phyloP scores from a whole-genome alignment of 2,797 vertebrate species.

The Meda fulgida region DNA sequence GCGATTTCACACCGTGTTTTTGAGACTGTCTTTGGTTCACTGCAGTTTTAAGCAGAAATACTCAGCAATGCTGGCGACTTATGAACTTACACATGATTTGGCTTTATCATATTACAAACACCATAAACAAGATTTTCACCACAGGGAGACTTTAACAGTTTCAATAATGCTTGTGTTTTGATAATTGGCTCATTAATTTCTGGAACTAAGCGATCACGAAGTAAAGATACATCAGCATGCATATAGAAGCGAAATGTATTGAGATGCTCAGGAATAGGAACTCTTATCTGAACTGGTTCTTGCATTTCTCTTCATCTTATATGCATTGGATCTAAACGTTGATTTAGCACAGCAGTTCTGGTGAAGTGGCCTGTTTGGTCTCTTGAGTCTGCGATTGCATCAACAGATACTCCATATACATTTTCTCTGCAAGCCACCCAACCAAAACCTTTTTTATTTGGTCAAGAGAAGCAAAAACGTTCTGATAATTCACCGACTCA shows the following conservation, averaged over 20 bases:
- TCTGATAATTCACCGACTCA: constrained; percentile 55
- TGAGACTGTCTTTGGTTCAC: no score
- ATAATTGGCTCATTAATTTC: not conserved
- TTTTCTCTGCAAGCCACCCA: not conserved
- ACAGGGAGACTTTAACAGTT: no score
- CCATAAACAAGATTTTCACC: no score
- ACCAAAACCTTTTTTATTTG: constrained; percentile 21
- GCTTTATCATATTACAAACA: no score
- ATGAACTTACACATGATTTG: no score
- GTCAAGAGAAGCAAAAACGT: constrained; percentile 37
- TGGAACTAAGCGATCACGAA: not conserved
- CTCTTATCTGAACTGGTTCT: not conserved
- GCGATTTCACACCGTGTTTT: no score
- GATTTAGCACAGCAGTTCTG: constrained; percentile 19
- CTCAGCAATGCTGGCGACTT: no score
- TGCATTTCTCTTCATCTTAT: constrained; percentile 5
- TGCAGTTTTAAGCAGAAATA: no score
- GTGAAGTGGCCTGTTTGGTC: constrained; percentile 19
- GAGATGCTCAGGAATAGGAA: not conserved
- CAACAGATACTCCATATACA: constrained; percentile 20
- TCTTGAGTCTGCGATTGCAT: constrained; percentile 33
- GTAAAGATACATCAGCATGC: not conserved
- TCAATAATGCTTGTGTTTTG: not conserved
- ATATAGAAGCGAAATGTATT: not conserved
- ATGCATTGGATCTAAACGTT: constrained; percentile 34